phyloP scores from a whole-genome alignment of 2,888 invertebrate species.

The Himalopsyche anomala region DNA sequence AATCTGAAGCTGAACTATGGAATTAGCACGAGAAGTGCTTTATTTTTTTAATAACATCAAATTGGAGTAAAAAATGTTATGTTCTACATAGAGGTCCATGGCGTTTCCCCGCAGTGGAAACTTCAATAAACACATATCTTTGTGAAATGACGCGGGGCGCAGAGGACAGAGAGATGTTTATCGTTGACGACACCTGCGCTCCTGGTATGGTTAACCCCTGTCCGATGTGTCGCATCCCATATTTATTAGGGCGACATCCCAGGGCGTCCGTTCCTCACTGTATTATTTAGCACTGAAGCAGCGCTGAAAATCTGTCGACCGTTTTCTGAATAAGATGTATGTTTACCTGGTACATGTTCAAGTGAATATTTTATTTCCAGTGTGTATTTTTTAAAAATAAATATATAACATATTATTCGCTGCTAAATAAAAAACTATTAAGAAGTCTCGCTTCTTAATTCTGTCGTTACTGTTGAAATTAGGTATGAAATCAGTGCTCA shows the following conservation, averaged over 20 bases:
- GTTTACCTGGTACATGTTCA: slow-evolving; percentile 2
- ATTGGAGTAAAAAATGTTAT: too few species aligned
- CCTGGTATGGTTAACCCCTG: slow-evolving; percentile 34
- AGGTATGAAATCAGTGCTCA: too few species aligned
- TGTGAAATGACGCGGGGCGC: background rate
- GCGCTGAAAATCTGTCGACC: slow-evolving; percentile 36
- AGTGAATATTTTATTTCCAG: background rate
- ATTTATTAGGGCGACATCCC: slow-evolving; percentile 38
- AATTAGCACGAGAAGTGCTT: too few species aligned
- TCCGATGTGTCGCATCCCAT: slow-evolving; percentile 42
- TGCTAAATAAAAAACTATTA: too few species aligned
- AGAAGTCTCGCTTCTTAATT: too few species aligned
- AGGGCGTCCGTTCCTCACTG: background rate
- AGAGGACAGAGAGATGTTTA: slow-evolving; percentile 21
- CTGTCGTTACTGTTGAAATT: too few species aligned
- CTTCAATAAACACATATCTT: background rate
- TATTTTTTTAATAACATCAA: too few species aligned
- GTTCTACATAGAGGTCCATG: too few species aligned
- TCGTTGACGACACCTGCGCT: slow-evolving; percentile 35
- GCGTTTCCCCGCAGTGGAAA: background rate
- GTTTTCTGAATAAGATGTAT: slow-evolving; percentile 29
- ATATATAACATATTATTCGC: background rate
- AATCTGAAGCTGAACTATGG: too few species aligned
- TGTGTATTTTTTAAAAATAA: background rate
- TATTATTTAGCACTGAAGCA: slow-evolving; percentile 37